Conservation (phyloP, 2,113 vertebrate species). For the Entomyzon cyanotis region DNA sequence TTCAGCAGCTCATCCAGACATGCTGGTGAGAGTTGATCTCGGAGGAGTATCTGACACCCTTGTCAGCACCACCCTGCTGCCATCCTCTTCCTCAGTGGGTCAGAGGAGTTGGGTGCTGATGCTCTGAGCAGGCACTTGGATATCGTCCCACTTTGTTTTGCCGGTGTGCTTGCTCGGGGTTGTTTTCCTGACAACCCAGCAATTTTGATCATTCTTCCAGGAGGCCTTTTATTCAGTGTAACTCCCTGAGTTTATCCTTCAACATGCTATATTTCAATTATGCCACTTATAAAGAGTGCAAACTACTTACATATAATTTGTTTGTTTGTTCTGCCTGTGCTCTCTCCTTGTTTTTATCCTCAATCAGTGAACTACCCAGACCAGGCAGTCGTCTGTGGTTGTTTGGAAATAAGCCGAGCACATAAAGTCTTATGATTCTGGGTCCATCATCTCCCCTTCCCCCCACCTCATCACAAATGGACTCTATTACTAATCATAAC, state of each 20-base stretch:
- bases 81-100: not conserved
- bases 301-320: not conserved
- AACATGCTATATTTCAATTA: not conserved
- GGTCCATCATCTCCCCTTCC: constrained; percentile 42
- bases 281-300: not conserved
- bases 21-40: not conserved
- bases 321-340: not conserved
- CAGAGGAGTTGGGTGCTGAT: not conserved
- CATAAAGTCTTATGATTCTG: constrained; percentile 42
- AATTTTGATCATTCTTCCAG: not conserved
- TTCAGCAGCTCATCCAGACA: not conserved
- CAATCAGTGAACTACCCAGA: not conserved
- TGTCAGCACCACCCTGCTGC: not conserved
- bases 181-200: not conserved
- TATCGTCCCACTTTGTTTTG: not conserved
- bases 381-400: not conserved
- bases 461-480: constrained; percentile 50
- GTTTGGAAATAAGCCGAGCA: not conserved
- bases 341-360: not conserved
- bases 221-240: not conserved
- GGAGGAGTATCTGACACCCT: not conserved
- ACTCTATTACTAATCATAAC: constrained; percentile 68
- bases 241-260: not conserved
- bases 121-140: not conserved
- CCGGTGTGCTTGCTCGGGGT: not conserved